phyloP scores from a whole-genome alignment of 2,888 invertebrate genomes.

The Hedya salicella region DNA sequence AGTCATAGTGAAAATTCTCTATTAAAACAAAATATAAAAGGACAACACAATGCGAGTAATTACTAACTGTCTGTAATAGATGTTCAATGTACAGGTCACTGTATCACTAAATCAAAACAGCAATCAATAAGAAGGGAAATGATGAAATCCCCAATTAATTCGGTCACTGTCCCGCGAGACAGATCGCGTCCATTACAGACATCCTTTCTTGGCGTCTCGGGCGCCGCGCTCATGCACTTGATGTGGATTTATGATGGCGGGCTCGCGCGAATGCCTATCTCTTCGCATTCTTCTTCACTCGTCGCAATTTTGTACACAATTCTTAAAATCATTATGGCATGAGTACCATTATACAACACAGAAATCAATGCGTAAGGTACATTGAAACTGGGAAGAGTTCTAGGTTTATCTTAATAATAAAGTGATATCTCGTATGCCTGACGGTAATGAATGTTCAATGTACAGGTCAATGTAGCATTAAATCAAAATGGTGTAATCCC shows the following conservation, averaged over 20 bases:
- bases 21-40: no score
- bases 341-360: no score
- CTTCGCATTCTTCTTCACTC: no score
- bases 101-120: constrained; percentile 34
- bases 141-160: constrained; percentile 60
- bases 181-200: constrained; percentile 60
- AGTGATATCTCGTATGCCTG: no score
- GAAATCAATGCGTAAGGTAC: no score
- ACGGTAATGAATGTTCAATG: no score
- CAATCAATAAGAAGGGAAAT: constrained; percentile 49
- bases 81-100: background rate
- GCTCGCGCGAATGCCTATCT: constrained; percentile 47
- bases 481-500: no score
- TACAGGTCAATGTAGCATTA: no score
- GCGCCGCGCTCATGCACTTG: constrained; percentile 42
- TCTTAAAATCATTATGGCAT: constrained; percentile 45
- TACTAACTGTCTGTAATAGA: background rate
- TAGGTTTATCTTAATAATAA: no score
- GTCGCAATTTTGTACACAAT: constrained; percentile 33
- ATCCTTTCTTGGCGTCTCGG: constrained; percentile 49
- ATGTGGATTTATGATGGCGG: constrained; percentile 48
- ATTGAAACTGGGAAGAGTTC: no score
- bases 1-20: no score
- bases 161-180: constrained; percentile 61
- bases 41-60: background rate